A percentile compares a stretch with the other conserved stretches of the same genome.
phyloP scores from a whole-genome alignment of 2,797 vertebrate species.

The Pteropus rufus region DNA sequence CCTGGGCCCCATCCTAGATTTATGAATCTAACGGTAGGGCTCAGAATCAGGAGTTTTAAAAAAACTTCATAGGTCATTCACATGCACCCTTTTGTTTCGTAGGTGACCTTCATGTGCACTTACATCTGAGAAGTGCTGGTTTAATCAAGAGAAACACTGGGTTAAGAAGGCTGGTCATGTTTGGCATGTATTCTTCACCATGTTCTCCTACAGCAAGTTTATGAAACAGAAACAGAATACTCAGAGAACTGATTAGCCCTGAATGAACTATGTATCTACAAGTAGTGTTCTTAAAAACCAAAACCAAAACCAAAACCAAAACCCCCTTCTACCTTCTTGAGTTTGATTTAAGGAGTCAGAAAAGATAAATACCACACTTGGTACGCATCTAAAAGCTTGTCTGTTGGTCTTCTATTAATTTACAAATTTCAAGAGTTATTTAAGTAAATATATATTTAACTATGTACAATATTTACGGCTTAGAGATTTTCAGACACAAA shows the following conservation, averaged over 20 bases:
- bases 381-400: neutral
- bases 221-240: neutral
- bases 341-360: neutral
- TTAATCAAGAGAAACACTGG: neutral
- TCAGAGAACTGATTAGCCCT: neutral
- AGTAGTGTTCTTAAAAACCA: neutral
- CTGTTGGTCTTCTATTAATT: neutral
- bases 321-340: neutral
- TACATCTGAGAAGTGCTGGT: neutral
- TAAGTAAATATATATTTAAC: conserved; percentile 75
- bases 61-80: neutral
- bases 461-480: conserved; percentile 76
- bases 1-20: neutral
- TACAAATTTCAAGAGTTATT: conserved; percentile 57
- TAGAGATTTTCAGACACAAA: conserved; percentile 74
- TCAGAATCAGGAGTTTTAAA: neutral
- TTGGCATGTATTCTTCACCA: neutral
- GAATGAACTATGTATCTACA: conserved; percentile 38
- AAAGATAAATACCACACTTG: neutral
- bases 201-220: neutral
- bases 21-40: neutral
- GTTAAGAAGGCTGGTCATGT: neutral
- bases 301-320: neutral
- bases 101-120: neutral
- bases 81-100: neutral